Evolutionary conservation across 1,140 invertebrate genomes (phyloP).

Genomic region (Marisa cornuarietis): DNA sequence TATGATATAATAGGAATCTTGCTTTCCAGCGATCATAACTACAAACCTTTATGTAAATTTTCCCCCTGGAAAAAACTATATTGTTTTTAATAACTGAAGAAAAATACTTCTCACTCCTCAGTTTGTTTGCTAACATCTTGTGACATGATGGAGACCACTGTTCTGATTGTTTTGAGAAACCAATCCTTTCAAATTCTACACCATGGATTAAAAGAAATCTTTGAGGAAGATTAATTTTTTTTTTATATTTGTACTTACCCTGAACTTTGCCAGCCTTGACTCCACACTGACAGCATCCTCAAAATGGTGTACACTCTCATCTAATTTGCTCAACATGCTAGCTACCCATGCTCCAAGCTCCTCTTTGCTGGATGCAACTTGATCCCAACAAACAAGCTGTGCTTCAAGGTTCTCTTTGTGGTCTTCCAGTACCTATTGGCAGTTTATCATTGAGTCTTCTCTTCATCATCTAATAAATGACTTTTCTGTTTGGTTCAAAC

Average conservation of each 20-base stretch:
- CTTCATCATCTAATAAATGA: no score
- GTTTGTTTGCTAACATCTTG: no score
- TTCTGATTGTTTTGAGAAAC: background rate
- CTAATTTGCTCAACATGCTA: constrained; percentile 80
- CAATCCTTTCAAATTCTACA: background rate
- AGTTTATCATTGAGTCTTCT: no score
- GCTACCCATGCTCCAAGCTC: constrained; percentile 85
- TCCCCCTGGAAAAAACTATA: no score
- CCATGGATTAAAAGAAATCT: background rate
- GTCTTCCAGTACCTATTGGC: constrained; percentile 57
- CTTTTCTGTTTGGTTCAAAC: background rate
- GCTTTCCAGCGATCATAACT: no score
- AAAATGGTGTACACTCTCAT: constrained; percentile 78
- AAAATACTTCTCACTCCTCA: no score
- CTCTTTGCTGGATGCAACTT: constrained; percentile 85
- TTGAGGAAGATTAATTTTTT: background rate
- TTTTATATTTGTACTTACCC: constrained; percentile 56
- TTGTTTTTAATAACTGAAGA: no score
- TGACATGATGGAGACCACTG: no score
- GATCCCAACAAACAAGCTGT: constrained; percentile 89
- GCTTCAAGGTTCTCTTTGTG: constrained; percentile 79
- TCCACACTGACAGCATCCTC: constrained; percentile 83
- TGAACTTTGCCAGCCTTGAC: constrained; percentile 82
- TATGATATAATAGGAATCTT: no score
- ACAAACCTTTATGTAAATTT: no score